Base-by-base conservation (phyloP, 2,113 vertebrate genomes). In the Plotosus lineatus region DNA sequence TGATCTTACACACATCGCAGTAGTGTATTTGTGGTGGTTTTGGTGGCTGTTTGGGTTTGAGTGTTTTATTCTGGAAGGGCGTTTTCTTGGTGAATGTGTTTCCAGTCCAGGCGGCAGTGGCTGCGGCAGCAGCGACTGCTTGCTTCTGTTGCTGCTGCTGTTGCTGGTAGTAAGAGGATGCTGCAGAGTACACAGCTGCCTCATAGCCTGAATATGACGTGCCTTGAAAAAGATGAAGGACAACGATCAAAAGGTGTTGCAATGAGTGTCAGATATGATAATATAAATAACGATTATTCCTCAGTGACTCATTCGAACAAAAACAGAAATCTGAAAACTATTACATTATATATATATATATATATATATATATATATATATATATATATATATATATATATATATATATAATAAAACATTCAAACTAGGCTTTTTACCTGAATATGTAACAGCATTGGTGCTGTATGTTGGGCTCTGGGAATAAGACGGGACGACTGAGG, bases 21-120 rank as follows among this genome's bases (percentile, higher is more conserved):
- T 99, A 99, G 90, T 99, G 98, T 89, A 99, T 99, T 93, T 99
- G 98, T 44, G 98, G 97, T 0, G 97, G 97, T 88, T 99, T 99
- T 61, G 97, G 96, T 15, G 97, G 95, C 86, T 97, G 98, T 78
- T 99, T 99, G 87, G 96, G 96, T 88, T 98, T 96, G 78, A 97
- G 93, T 87, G 96, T 96, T 88, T 99, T 99, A 87, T 93, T 99
- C 92, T 98, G 97, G 92, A 99, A 98, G 86, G 96, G 94, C 71
- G 95, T 85, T 91, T 99, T 99, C 94, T 99, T 99, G 78, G 96
- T 96, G 89, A 98, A 99, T 42, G 95, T 96, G 94, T 93, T 97
- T 77, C 97, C 96, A 9, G 95, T 95, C 98, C 97, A 99, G 48
- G 96, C 96, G 21, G 97, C 95, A 42, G 97, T 95, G 1, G 96